A percentile compares a stretch with the other conserved stretches of the same genome.
Evolutionary conservation across 2,888 invertebrate genomes (phyloP).

Genomic region (Crossocerus cetratus): DNA sequence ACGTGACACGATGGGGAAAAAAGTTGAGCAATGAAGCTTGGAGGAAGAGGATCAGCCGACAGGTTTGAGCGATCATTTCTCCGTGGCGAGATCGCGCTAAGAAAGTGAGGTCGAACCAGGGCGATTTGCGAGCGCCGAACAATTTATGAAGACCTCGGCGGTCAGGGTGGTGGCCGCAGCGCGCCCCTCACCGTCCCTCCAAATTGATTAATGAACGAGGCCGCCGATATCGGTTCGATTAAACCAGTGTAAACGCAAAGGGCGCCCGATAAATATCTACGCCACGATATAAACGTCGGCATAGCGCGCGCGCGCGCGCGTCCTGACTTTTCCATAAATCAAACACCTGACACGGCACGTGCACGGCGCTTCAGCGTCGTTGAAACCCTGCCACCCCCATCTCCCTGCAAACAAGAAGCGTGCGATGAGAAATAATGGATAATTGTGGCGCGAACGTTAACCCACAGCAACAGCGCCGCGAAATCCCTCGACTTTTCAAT

Average conservation of each 20-base stretch:
- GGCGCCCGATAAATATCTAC: slow-evolving; percentile 63
- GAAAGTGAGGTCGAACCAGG: slow-evolving; percentile 16
- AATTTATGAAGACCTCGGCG: slow-evolving; percentile 58
- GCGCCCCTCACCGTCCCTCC: slow-evolving; percentile 52
- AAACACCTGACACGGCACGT: slow-evolving; percentile 34
- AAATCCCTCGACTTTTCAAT: too few species aligned
- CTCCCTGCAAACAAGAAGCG: slow-evolving; percentile 30
- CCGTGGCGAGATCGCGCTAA: slow-evolving; percentile 17
- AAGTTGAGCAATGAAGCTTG: slow-evolving; percentile 7
- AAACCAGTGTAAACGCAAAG: slow-evolving; percentile 64
- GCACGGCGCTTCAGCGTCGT: slow-evolving; percentile 35
- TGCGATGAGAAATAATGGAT: slow-evolving; percentile 23
- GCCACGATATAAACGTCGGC: slow-evolving; percentile 60
- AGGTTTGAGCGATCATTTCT: slow-evolving; percentile 14
- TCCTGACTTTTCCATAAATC: slow-evolving; percentile 61
- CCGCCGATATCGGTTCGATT: slow-evolving; percentile 59
- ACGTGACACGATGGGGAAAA: neutral
- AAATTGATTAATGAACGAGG: slow-evolving; percentile 64
- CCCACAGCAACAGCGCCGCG: neutral
- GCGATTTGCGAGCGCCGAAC: slow-evolving; percentile 17
- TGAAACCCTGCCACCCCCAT: slow-evolving; percentile 1
- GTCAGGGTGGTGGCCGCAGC: slow-evolving; percentile 42
- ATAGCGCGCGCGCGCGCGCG: slow-evolving; percentile 19
- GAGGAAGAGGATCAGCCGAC: too few species aligned
- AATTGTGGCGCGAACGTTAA: neutral